Evolutionary conservation across 2,888 invertebrate species (phyloP), one percentile per base, ranked within the genome.

Genomic region (Thymelicus acteon): DNA sequence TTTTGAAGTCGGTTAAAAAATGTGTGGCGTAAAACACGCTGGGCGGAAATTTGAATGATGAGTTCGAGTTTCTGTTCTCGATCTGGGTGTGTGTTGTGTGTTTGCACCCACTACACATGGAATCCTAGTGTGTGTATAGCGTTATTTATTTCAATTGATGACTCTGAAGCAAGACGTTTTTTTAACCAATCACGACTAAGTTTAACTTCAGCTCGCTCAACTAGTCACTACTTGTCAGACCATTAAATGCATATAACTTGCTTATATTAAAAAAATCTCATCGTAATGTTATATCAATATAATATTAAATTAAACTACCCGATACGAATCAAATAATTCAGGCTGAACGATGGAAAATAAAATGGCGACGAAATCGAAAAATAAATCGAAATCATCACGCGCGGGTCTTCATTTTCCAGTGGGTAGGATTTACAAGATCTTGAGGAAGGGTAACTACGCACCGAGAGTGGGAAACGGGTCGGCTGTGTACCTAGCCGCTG

Each of bases 321-420:
- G 3, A 7, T 7, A 52, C 7, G 19, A 52, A 52, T 7, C 6
- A 4, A 52, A 15, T 15, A 44, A 44, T 40, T 8, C 44, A 12
- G 8, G 7, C 0, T 13, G 15, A 52, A 19, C 7, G 13, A 52
- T 7, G 0, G 44, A 40, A 31, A 54, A n/a, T 15, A 79, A 74
- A 66, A 85, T 86, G 84, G 69, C 80, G 44, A 71, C 80, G 6
- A 62, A 79, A 76, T 39, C 72, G 2, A 76, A 47, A 6, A 83
- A 79, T 78, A 83, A 65, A 77, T 73, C 68, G 4, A 84, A 94
- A 72, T 95, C 95, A 0, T 91, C 81, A 74, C 86, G 95, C 73
- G 95, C 95, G 69, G 95, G 95, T 52, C 86, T 95, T 6, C 94
- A 94, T 77, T 95, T 95, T 75, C 95, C 95, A 0, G 95, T 95